Evolutionary conservation across 2,113 vertebrate genomes (phyloP).

Genomic region (Plectropomus leopardus): DNA sequence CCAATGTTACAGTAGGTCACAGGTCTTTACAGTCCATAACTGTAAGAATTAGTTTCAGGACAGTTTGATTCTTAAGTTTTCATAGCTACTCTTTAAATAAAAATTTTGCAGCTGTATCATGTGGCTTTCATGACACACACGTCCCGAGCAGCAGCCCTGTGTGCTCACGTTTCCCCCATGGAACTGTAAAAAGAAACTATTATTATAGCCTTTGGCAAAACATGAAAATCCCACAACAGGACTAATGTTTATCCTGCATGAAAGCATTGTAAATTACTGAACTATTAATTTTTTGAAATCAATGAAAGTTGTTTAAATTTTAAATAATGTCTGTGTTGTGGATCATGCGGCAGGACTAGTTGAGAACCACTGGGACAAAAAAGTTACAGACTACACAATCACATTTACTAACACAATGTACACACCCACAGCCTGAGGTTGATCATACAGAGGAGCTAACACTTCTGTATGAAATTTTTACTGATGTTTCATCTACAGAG

Average conservation of each 20-base stretch:
- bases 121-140: conserved; percentile 7
- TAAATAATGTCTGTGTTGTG: neutral
- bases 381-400: conserved; percentile 65
- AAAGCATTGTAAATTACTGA: neutral
- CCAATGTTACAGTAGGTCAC: neutral
- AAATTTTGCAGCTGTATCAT: conserved; percentile 1
- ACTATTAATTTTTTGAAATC: neutral
- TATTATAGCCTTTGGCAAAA: neutral
- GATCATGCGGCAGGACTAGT: conserved; percentile 47
- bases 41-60: neutral
- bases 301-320: neutral
- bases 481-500: neutral
- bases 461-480: neutral
- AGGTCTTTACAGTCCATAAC: neutral
- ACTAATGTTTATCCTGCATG: neutral
- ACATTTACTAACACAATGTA: conserved; percentile 65
- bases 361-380: conserved; percentile 63
- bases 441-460: conserved; percentile 24
- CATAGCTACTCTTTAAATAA: neutral
- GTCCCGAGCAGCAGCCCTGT: neutral
- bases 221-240: neutral
- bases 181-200: neutral
- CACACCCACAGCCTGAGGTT: conserved; percentile 48
- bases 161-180: conserved; percentile 6
- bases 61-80: neutral